Evolutionary conservation across 2,113 vertebrate genomes (phyloP).

Genomic region (Circaetus gallicus): DNA sequence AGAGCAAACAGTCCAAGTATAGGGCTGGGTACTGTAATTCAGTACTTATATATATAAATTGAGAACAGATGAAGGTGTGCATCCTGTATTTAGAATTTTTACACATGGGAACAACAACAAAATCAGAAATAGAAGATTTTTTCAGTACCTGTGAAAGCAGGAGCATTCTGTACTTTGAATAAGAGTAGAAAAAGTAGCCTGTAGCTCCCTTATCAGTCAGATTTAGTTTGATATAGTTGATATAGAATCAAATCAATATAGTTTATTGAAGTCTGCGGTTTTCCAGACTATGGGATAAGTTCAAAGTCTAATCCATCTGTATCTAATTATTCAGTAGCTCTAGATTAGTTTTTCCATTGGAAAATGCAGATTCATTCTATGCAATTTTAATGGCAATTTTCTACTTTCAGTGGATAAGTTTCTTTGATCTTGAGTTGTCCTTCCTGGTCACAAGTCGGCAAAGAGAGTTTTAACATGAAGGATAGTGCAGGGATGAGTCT

Average conservation of each 20-base stretch:
- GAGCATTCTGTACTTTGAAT: neutral
- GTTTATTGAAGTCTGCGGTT: neutral
- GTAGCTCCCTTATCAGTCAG: neutral
- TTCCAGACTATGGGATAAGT: neutral
- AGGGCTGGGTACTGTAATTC: neutral
- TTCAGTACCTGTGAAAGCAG: neutral
- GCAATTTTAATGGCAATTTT: neutral
- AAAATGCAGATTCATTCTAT: neutral
- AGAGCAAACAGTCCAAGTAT: neutral
- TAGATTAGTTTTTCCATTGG: neutral
- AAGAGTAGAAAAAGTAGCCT: neutral
- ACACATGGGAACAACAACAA: neutral
- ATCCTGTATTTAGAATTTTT: neutral
- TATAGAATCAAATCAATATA: neutral
- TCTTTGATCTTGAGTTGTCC: no score
- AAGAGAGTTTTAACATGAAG: neutral
- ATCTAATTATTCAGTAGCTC: neutral
- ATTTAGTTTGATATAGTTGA: neutral
- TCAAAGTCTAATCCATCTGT: neutral
- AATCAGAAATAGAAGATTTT: neutral
- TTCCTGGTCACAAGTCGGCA: neutral
- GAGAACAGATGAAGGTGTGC: neutral
- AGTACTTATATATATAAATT: neutral
- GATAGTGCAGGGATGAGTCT: fast-evolving
- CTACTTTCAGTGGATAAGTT: neutral